phyloP scores from a whole-genome alignment of 2,888 invertebrate genomes.

The Parnassius glacialis region DNA sequence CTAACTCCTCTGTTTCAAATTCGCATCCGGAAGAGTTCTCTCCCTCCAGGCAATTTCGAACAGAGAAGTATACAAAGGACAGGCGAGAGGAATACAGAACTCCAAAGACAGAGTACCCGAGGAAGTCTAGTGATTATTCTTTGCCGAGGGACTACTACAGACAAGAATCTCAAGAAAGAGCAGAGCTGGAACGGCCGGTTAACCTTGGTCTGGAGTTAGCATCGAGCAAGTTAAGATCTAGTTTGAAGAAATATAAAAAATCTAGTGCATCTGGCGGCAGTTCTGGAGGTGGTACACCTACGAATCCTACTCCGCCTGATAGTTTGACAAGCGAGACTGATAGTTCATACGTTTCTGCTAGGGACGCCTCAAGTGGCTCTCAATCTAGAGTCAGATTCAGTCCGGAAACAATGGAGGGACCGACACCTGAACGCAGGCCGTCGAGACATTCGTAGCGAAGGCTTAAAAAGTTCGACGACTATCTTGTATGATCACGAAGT shows the following conservation, averaged over 20 bases:
- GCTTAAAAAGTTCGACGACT: constrained; percentile 73
- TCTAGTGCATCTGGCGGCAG: constrained; percentile 78
- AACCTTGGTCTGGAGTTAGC: constrained; percentile 84
- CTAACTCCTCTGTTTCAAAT: constrained; percentile 84
- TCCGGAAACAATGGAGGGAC: constrained; percentile 84
- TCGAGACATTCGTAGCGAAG: constrained; percentile 73
- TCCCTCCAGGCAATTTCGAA: constrained; percentile 58
- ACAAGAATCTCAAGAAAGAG: constrained; percentile 58
- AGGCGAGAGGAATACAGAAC: constrained; percentile 53
- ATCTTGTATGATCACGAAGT: constrained; percentile 61
- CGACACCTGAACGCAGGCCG: constrained; percentile 47
- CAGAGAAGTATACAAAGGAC: constrained; percentile 47
- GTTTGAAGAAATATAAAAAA: constrained; percentile 87
- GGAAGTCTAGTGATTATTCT: constrained; percentile 62
- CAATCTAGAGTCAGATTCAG: constrained; percentile 88
- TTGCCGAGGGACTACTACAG: constrained; percentile 64
- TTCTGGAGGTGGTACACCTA: constrained; percentile 87
- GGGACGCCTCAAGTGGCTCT: constrained; percentile 86
- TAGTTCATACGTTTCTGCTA: constrained; percentile 92
- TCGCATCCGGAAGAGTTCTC: constrained; percentile 78
- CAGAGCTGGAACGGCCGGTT: constrained; percentile 66
- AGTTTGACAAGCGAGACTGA: constrained; percentile 91
- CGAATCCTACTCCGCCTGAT: constrained; percentile 92
- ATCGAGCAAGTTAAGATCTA: constrained; percentile 87
- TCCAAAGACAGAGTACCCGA: constrained; percentile 62